These are phyloP conservation scores for Philaenus spumarius DNA, from an alignment of 1,140 invertebrate genomes.

Conservation along the genomic window DNA sequence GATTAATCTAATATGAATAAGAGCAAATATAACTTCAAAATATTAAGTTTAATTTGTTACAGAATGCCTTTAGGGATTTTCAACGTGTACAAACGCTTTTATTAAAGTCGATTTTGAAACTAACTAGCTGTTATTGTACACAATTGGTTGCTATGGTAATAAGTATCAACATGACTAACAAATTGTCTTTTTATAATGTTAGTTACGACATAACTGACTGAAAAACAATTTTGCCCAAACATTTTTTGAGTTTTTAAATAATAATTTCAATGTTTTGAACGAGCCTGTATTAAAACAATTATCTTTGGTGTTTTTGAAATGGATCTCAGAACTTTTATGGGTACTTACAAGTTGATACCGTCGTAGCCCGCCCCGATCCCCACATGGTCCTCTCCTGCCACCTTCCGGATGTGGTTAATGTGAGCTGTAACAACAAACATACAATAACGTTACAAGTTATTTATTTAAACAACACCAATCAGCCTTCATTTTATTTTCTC, in stretches of 20 bases:
- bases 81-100: no score
- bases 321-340: neutral
- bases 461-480: neutral
- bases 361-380: constrained; percentile 85
- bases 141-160: no score
- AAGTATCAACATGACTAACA: neutral
- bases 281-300: neutral
- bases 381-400: constrained; percentile 79
- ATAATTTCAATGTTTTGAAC: constrained; percentile 10
- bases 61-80: no score
- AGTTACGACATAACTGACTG: neutral
- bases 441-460: constrained; percentile 5
- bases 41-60: no score
- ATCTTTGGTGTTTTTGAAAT: no score
- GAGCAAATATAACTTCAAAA: no score
- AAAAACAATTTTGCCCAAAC: neutral
- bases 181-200: neutral
- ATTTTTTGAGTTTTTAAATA: neutral
- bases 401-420: constrained; percentile 76
- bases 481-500: no score
- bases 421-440: constrained; percentile 57
- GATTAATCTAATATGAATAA: no score
- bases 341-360: constrained; percentile 74
- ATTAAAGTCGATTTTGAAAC: no score
- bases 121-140: no score